Evolutionary conservation across 2,797 vertebrate genomes (phyloP).

Genomic region (Sebastes kiyomatsui): DNA sequence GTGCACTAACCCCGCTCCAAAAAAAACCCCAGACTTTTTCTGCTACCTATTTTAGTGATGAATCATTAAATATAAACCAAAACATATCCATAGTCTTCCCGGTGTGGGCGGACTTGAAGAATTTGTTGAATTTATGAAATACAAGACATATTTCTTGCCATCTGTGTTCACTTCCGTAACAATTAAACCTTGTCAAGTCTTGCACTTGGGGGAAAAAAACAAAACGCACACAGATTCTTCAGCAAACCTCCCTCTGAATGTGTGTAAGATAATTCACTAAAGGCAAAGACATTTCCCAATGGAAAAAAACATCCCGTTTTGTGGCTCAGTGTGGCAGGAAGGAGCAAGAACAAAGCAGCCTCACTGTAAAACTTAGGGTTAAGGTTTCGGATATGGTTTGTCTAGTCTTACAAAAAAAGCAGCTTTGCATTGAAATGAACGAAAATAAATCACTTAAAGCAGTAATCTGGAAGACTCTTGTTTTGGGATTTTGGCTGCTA

Average conservation of each 20-base stretch:
- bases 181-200: not conserved
- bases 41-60: not conserved
- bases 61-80: not conserved
- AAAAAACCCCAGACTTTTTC: not conserved
- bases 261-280: not conserved
- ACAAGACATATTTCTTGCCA: conserved; percentile 1
- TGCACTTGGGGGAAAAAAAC: not conserved
- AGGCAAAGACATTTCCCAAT: conserved; percentile 6
- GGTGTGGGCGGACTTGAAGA: not conserved
- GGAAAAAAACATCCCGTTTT: conserved; percentile 16
- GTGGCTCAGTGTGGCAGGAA: conserved; percentile 49
- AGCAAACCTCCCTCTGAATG: conserved; percentile 1
- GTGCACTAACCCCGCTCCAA: not conserved
- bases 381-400: conserved; percentile 39
- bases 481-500: not conserved
- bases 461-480: not conserved
- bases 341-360: conserved; percentile 39
- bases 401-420: not conserved
- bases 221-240: not conserved
- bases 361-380: conserved; percentile 20
- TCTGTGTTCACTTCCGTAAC: not conserved
- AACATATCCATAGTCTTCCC: not conserved
- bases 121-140: conserved; percentile 19
- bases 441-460: conserved; percentile 26
- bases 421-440: conserved; percentile 10